These are phyloP conservation scores for Eulithis testata DNA, from an alignment of 2,888 invertebrate genomes.

Conservation along the genomic window DNA sequence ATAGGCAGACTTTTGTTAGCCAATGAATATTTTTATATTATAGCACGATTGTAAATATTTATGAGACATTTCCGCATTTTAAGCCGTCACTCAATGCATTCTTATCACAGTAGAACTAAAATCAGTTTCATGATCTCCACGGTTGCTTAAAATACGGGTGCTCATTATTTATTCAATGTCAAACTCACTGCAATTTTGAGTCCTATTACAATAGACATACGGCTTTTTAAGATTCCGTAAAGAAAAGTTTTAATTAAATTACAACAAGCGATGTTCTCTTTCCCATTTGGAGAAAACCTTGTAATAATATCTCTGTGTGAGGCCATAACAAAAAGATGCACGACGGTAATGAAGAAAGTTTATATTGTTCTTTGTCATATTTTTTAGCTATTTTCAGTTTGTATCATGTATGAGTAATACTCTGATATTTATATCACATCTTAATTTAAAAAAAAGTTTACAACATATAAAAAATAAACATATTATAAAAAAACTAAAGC, in stretches of 20 bases:
- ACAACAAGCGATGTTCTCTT: background rate
- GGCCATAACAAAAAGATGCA: background rate
- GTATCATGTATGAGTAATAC: too few relatives aligned
- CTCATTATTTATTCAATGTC: too few relatives aligned
- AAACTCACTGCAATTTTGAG: too few relatives aligned
- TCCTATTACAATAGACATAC: too few relatives aligned
- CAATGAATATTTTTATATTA: background rate
- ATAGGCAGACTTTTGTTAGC: background rate
- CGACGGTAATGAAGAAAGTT: constrained; percentile 3
- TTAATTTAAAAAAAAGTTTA: too few relatives aligned
- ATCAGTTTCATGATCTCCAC: too few relatives aligned
- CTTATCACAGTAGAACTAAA: background rate
- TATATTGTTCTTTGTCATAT: background rate
- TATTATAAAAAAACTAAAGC: too few relatives aligned
- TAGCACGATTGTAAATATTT: constrained; percentile 1
- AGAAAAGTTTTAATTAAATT: background rate
- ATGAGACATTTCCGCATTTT: background rate
- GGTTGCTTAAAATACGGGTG: too few relatives aligned
- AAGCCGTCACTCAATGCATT: background rate
- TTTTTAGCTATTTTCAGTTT: too few relatives aligned
- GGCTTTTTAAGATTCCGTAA: too few relatives aligned
- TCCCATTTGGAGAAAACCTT: background rate
- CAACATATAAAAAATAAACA: too few relatives aligned
- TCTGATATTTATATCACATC: too few relatives aligned
- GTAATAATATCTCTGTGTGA: background rate